A percentile compares a stretch with the other conserved stretches of the same genome.
Evolutionary conservation across 1,140 invertebrate genomes (phyloP).

Genomic region (Manduca sexta): DNA sequence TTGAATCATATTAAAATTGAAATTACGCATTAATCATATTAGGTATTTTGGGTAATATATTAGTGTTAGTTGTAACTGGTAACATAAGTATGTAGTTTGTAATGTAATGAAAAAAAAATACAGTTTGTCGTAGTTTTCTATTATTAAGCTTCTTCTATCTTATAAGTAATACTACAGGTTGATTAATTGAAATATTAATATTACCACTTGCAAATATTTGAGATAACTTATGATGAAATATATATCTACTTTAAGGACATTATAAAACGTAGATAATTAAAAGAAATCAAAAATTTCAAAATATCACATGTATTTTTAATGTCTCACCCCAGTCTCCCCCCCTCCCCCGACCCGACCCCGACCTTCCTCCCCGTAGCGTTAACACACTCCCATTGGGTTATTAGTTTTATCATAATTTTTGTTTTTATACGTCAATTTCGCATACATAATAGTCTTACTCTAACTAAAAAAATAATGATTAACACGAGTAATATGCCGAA

Average conservation of each 20-base stretch:
- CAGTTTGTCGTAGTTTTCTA: constrained; percentile 72
- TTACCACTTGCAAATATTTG: constrained; percentile 74
- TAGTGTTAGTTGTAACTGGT: constrained; percentile 71
- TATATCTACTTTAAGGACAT: constrained; percentile 75
- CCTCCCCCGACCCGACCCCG: constrained; percentile 14
- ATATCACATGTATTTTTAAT: constrained; percentile 71
- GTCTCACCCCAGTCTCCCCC: too few relatives aligned
- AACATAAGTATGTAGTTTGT: constrained; percentile 71
- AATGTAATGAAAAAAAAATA: constrained; percentile 69
- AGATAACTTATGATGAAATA: constrained; percentile 74
- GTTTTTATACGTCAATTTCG: constrained; percentile 54
- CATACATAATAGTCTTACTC: constrained; percentile 27
- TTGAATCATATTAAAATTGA: constrained; percentile 66
- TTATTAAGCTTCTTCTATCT: constrained; percentile 74
- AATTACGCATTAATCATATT: constrained; percentile 72
- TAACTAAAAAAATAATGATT: constrained; percentile 8
- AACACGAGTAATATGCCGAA: not conserved
- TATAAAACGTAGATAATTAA: constrained; percentile 75
- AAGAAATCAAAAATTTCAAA: constrained; percentile 74
- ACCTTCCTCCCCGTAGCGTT: not conserved
- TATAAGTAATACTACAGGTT: constrained; percentile 74
- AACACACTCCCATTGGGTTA: not conserved
- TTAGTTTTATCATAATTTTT: constrained; percentile 62
- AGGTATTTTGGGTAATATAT: constrained; percentile 72
- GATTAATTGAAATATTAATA: constrained; percentile 74